Base-by-base conservation (phyloP, 1,140 invertebrate species). In the Drosophila virilis region DNA sequence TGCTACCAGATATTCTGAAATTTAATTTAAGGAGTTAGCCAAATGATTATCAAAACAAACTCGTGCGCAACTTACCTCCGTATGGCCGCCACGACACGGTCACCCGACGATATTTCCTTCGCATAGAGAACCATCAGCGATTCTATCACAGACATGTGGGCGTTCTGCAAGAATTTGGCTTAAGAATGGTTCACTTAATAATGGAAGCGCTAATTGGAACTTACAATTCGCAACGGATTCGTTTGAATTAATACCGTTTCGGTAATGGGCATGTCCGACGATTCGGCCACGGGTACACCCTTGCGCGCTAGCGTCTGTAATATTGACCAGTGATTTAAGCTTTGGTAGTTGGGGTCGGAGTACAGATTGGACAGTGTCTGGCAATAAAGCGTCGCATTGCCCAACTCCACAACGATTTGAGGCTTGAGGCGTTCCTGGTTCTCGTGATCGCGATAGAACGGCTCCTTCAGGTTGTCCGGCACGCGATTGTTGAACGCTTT, bases 101-200 rank as follows among this genome's bases (percentile, higher is more conserved):
- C 98, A 40, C 96, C 94, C 15, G 97, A 98, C 69, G 98, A 96
- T 66, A 98, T 96, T 93, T 99, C 97, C 89, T 97, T 96, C 74
- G 98, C 96, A 93, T 99, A 99, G 72, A 99, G 94, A 81, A 95
- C 94, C 98, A 99, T 99, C 92, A 99, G 94, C 77, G 97, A 97
- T 94, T 99, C 98, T 93, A 99, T 98, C 93, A 99, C 96, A 92
- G 97, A 95, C 95, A 99, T 96, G 93, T 99, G 98, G 78, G 97
- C 97, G 92, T 95, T 96, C 98, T 99, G 33, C 22, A 42, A n/a
- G n/a, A 3, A 33, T 32, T 9, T 33, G 2, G 9, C 9, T 22
- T 42, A 15, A 48, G n/a, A 37, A 7, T 6, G 15, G 37, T 28
- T 13, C 13, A 45, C 10, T 38, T 61, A 43, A 65, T 61, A 43